Evolutionary conservation across 2,113 vertebrate species (phyloP).

Genomic region (Tetrax tetrax): DNA sequence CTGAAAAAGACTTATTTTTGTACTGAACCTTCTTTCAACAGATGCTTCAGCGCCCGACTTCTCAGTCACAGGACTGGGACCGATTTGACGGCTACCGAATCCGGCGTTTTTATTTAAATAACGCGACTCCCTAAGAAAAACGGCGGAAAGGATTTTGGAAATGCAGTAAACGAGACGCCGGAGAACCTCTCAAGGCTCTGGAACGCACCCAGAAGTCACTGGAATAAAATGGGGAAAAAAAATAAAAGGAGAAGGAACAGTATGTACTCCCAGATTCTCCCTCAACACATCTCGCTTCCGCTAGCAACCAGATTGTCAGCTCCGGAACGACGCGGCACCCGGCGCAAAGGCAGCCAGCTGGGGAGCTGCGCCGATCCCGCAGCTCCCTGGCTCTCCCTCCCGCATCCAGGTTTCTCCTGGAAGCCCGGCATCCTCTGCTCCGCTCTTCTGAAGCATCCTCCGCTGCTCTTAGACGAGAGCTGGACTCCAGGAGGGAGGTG

Average conservation of each 20-base stretch:
- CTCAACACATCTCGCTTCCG: neutral
- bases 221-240: neutral
- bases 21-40: neutral
- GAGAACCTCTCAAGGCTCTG: neutral
- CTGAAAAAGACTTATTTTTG: neutral
- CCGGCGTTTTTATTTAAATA: neutral
- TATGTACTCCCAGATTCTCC: neutral
- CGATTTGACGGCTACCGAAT: neutral
- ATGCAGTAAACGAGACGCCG: accelerated
- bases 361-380: neutral
- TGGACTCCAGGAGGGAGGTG: neutral
- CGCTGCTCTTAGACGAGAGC: neutral
- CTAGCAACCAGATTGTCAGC: neutral
- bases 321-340: neutral
- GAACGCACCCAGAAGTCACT: neutral
- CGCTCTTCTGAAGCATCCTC: neutral
- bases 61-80: neutral
- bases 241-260: neutral
- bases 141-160: neutral
- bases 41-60: neutral
- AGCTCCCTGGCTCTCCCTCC: neutral
- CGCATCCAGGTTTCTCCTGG: neutral
- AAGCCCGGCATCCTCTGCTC: neutral
- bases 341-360: neutral
- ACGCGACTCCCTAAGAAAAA: accelerated